Evolutionary conservation across 2,113 vertebrate species (phyloP).

Genomic region (Phylloscopus trochiloides): DNA sequence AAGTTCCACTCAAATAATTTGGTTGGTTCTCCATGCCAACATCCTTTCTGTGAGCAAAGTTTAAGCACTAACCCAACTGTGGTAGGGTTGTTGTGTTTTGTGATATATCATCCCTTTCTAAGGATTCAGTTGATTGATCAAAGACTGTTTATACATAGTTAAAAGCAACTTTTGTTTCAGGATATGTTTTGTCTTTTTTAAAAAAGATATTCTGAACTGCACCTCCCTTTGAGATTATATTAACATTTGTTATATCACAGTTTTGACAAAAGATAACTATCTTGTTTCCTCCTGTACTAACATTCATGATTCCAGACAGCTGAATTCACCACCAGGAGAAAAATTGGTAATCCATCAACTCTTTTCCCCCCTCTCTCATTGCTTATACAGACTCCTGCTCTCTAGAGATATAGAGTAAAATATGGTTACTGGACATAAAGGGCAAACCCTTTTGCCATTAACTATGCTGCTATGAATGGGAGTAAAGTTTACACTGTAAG

Average conservation of each 20-base stretch:
- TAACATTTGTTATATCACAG: conserved; percentile 45
- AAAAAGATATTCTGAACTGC: conserved; percentile 1
- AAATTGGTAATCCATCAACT: conserved; percentile 30
- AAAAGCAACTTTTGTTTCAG: conserved; percentile 43
- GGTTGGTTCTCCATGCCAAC: not conserved
- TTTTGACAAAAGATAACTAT: conserved; percentile 49
- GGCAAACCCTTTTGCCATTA: conserved; percentile 29
- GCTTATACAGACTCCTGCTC: conserved; percentile 34
- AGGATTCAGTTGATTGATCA: conserved; percentile 45
- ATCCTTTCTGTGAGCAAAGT: not conserved
- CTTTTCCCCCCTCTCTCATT: not conserved
- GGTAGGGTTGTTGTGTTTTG: not conserved
- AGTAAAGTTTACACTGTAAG: conserved; percentile 38
- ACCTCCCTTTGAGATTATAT: conserved; percentile 33
- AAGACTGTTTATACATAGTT: conserved; percentile 47
- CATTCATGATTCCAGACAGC: not conserved
- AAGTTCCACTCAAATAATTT: not conserved
- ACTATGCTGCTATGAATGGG: not conserved
- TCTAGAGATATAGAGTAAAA: conserved; percentile 19
- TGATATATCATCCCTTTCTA: not conserved
- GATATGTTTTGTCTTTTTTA: conserved; percentile 1
- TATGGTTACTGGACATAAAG: conserved; percentile 27
- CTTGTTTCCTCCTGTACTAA: conserved; percentile 30
- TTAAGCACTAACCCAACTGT: not conserved
- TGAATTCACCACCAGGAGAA: conserved; percentile 41